Evolutionary conservation across 2,113 vertebrate species (phyloP).

Genomic region (Anguilla rostrata): DNA sequence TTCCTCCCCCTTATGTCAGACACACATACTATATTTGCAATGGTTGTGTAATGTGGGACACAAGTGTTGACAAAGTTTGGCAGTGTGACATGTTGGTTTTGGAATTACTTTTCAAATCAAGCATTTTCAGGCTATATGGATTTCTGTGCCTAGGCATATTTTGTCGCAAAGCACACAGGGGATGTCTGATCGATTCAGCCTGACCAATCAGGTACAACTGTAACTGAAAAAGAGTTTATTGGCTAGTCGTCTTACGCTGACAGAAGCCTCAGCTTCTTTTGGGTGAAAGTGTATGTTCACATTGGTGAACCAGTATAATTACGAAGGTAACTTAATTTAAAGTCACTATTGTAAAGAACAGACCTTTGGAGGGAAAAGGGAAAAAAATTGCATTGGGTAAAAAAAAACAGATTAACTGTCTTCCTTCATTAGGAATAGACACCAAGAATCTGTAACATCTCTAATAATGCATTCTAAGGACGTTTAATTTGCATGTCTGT

Average conservation of each 20-base stretch:
- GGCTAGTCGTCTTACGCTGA: constrained; percentile 42
- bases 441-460: neutral
- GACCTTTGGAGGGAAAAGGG: constrained; percentile 49
- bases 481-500: constrained; percentile 31
- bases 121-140: too few species aligned
- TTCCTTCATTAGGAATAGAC: constrained; percentile 66
- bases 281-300: constrained; percentile 54
- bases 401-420: constrained; percentile 65
- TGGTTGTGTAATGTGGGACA: too few species aligned
- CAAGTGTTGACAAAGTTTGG: too few species aligned
- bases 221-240: constrained; percentile 34
- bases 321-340: constrained; percentile 59
- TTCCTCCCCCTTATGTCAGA: too few species aligned
- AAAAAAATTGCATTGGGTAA: constrained; percentile 55
- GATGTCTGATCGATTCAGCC: neutral
- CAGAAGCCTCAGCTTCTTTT: constrained; percentile 61
- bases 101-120: too few species aligned
- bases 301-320: constrained; percentile 55
- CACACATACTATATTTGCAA: too few species aligned
- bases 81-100: too few species aligned
- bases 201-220: constrained; percentile 28
- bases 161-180: neutral
- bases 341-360: constrained; percentile 60
- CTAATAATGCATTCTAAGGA: constrained; percentile 57
- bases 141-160: neutral